phyloP scores from a whole-genome alignment of 2,888 invertebrate species.

The Cloeon dipterum region DNA sequence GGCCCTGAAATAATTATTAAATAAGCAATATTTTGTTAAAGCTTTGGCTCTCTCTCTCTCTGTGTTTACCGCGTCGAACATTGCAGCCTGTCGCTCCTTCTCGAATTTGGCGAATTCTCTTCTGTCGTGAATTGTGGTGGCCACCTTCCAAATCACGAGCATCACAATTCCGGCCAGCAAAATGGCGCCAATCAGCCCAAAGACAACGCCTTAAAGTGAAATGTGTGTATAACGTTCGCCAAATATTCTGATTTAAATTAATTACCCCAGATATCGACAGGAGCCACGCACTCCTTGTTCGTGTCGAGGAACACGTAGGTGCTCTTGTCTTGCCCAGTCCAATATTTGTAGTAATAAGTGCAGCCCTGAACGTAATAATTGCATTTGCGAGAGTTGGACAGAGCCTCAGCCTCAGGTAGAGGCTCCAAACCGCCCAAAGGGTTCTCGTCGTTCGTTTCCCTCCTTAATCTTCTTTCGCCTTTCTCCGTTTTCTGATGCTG shows the following conservation, averaged over 20 bases:
- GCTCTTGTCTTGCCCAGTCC: constrained; percentile 14
- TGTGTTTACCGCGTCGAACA: constrained; percentile 40
- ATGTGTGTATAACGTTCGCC: no score
- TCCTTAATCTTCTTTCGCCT: no score
- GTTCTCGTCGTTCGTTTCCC: no score
- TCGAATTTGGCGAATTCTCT: constrained; percentile 54
- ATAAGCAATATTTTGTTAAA: no score
- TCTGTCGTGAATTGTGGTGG: constrained; percentile 46
- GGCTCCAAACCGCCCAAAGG: no score
- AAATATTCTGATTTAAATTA: not conserved
- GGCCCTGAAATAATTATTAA: constrained; percentile 31
- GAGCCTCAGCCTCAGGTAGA: no score
- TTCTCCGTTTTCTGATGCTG: no score
- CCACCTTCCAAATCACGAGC: constrained; percentile 50
- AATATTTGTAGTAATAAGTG: constrained; percentile 22
- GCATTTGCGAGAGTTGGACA: no score
- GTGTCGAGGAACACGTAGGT: constrained; percentile 21
- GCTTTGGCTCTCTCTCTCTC: no score
- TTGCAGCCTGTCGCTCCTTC: constrained; percentile 36
- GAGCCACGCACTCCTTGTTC: constrained; percentile 19
- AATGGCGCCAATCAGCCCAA: constrained; percentile 42
- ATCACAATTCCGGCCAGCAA: constrained; percentile 46
- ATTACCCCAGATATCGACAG: constrained; percentile 22
- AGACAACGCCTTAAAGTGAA: constrained; percentile 33
- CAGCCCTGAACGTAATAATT: constrained; percentile 19